Conservation (phyloP, 2,888 invertebrate species). For the Drosophila nigricruria region DNA sequence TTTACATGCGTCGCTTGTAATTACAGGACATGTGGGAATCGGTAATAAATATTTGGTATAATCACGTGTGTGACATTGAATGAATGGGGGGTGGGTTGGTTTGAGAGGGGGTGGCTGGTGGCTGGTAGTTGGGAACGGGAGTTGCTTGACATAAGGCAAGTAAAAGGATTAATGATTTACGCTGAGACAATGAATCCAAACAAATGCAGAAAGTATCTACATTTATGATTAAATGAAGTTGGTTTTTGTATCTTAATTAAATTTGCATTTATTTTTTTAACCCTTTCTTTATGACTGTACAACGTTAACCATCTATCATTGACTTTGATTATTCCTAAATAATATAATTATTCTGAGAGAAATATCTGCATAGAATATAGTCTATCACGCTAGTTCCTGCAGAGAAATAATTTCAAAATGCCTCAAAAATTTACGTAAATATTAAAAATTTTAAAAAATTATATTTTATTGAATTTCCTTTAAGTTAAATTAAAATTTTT, state of each 20-base stretch:
- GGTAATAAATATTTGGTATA: constrained; percentile 60
- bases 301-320: background rate
- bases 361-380: too few relatives aligned
- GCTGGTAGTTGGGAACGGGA: background rate
- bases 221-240: constrained; percentile 25
- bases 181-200: background rate
- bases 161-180: constrained; percentile 31
- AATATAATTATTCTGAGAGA: background rate
- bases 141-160: constrained; percentile 17
- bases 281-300: background rate
- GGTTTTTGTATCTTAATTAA: background rate
- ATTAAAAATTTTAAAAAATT: too few relatives aligned
- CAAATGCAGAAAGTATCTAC: constrained; percentile 5
- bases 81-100: too few relatives aligned
- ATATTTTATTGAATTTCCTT: too few relatives aligned
- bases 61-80: constrained; percentile 43
- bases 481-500: too few relatives aligned
- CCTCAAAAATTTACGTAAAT: too few relatives aligned
- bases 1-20: constrained; percentile 53
- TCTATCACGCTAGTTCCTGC: too few relatives aligned
- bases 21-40: constrained; percentile 53
- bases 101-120: background rate
- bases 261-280: background rate
- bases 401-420: too few relatives aligned
- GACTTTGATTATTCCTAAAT: background rate